Base-by-base conservation (phyloP, 2,797 vertebrate genomes). In the Champsocephalus gunnari region DNA sequence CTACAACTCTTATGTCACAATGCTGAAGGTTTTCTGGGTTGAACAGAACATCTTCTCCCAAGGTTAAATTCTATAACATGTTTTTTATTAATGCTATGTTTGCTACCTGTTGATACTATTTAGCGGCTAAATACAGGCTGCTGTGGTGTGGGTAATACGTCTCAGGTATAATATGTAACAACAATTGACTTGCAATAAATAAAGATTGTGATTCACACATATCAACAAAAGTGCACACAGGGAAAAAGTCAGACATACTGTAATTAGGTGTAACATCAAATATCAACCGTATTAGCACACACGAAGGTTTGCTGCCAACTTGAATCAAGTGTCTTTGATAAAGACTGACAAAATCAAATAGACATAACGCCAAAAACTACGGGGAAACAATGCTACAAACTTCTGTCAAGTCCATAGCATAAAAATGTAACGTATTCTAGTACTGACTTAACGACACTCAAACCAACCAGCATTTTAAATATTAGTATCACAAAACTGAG, bases 301-400 rank as follows among this genome's bases (percentile, higher is more conserved):
- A 28, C 6, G 28, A 28, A 28, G 19, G 14, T 7, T 54, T 34
- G 9, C 10, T 60, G 19, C 9, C 9, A 54, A 4, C 38, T 28
- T 66, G 4, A 66, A 66, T 66, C 41, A 53, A 14, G 19, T 43
- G 13, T 28, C 34, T 51, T 51, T 74, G 38, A 53, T 74, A 24
- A 48, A n/a, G n/a, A 54, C 19, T n/a, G 19, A 21, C 12, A 49
- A 64, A 43, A 32, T 28, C 7, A 10, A 51, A n/a, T 28, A 7
- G 19, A 60, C 14, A 34, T 2, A 17, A 1, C 1, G 45, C 24
- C 45, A 49, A 38, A 38, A 41, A 64, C 9, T 9, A 64, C 17
- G 13, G 32, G 28, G n/a, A 6, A 62, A 19, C 41, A 21, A 14
- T 19, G 24, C 17, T 67, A 3, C 19, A 5, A 34, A 47, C 53